Evolutionary conservation across 2,797 vertebrate genomes (phyloP).

Genomic region (Sebastiscus albofasciatus): DNA sequence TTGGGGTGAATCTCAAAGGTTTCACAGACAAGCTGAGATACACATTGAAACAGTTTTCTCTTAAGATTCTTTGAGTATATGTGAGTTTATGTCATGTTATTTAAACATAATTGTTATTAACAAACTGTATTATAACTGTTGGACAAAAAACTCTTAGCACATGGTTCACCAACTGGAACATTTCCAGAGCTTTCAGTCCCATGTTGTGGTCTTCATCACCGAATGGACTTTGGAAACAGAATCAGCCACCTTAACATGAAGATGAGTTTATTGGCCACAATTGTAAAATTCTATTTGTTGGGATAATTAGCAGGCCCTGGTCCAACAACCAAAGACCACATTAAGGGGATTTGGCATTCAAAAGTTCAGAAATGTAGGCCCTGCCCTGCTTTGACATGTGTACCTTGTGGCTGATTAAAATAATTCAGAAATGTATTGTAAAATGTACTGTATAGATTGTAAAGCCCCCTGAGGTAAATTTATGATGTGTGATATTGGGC

Average conservation of each 20-base stretch:
- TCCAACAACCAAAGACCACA: background rate
- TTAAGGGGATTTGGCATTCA: background rate
- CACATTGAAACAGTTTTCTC: background rate
- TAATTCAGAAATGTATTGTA: background rate
- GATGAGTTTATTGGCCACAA: background rate
- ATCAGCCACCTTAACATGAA: background rate
- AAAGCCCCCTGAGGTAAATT: too few relatives aligned
- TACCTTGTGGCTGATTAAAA: background rate
- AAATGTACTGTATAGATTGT: too few relatives aligned
- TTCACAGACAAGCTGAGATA: background rate
- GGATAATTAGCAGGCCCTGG: background rate
- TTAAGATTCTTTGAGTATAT: background rate
- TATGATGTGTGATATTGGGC: too few relatives aligned
- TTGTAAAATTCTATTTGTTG: background rate
- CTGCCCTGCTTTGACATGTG: background rate
- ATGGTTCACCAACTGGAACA: too few relatives aligned
- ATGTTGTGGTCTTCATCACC: background rate
- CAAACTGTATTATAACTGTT: background rate
- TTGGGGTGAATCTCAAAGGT: constrained; percentile 18
- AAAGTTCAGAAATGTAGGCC: background rate
- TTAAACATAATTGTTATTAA: background rate
- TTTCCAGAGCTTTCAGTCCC: background rate
- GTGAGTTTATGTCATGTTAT: background rate
- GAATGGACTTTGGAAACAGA: background rate
- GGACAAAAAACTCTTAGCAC: background rate